Evolutionary conservation across 2,888 invertebrate species (phyloP), one percentile per base, ranked within the genome.

Genomic region (Tyria jacobaeae): DNA sequence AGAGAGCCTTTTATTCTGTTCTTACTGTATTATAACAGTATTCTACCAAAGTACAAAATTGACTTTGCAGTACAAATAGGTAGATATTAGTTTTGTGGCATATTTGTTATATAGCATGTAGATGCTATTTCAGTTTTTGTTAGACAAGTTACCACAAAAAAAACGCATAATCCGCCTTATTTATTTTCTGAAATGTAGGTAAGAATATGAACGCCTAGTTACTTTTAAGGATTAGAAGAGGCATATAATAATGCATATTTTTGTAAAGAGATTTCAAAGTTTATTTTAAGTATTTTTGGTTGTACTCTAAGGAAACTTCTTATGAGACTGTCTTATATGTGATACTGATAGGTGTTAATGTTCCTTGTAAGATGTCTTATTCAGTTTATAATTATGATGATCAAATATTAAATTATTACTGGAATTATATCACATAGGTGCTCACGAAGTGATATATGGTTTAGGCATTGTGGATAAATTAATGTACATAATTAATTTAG

Each of bases 291-390:
- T 70, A 76, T 75, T 75, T 81, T 86, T 79, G 83, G 80, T 87
- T 87, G 81, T 84, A 85, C 79, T 80, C 67, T 83, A 82, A 82
- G 84, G 81, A 82, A 85, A 86, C 83, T 85, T 84, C 75, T 82
- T 81, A 83, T 76, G 85, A 87, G 89, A 89, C 89, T 89, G 89
- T 87, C 83, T 80, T 81, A 78, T 78, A 85, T 89, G 89, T 89
- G 89, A 89, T 89, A 88, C 84, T 83, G 83, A 82, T 86, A 81
- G 84, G 82, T 80, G 76, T 82, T 77, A 81, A 81, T 81, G 79
- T 83, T 82, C 74, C 81, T 81, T 80, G 72, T 72, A 75, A 73
- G 75, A 78, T 69, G 57, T 73, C 73, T 76, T 76, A 63, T 71
- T 77, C 41, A 61, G 49, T 73, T 65, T 68, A 62, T 64, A 49